Evolutionary conservation across 2,113 vertebrate genomes (phyloP), one percentile per base, ranked within the genome.

Genomic region (Hypanus sabinus): DNA sequence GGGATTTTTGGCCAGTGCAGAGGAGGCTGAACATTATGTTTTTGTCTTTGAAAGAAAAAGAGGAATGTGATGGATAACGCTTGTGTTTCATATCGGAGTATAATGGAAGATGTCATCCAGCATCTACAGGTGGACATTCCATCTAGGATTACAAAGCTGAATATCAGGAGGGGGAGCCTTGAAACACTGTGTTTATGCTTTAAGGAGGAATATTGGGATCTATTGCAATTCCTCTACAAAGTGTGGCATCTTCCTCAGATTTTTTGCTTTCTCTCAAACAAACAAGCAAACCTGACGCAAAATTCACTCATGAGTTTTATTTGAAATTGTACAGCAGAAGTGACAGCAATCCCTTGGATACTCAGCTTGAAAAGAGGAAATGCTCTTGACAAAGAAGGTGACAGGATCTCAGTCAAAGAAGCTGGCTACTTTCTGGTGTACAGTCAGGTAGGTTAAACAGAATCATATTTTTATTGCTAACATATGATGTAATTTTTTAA

Each of bases 351-450:
- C 85, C 98, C 98, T 0, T 99, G 99, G 99, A 97, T 98, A 94
- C 95, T 97, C 36, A 98, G 98, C 94, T 97, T 99, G 95, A 98
- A 95, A 95, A 97, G 97, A 95, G 98, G 99, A 95, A 95, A 96
- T 10, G 98, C 98, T 94, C 95, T 99, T 92, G 97, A 98, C 94
- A 95, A 96, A 27, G 96, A 97, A 36, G 96, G 96, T 91, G 98
- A 98, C 96, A 97, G 96, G 95, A 98, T 99, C 75, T 81, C 98
- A 46, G 97, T 99, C 94, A 97, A 96, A 95, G 98, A 99, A 96
- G 97, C 97, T 0, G 99, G 99, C 80, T 98, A 97, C 96, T 99
- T 98, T 97, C 99, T 98, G 92, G 98, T 99, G 94, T 99, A 99
- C 95, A 97, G 98, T 55, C 99, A 99, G 98, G 98, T 99, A 88